phyloP scores from a whole-genome alignment of 2,113 vertebrate genomes.

The Murina feae region DNA sequence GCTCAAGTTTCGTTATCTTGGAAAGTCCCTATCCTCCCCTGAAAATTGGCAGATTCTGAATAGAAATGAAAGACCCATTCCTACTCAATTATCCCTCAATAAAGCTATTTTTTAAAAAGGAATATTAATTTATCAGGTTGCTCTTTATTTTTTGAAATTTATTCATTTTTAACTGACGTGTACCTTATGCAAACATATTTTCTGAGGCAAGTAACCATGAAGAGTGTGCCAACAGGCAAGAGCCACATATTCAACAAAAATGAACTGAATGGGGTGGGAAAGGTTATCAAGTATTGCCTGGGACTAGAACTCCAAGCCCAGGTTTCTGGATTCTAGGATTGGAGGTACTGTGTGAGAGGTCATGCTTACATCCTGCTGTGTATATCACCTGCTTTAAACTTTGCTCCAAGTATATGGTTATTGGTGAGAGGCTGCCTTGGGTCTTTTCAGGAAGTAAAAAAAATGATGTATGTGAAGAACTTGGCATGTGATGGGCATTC shows the following conservation, averaged over 20 bases:
- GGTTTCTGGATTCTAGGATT: not conserved
- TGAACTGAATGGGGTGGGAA: rapidly evolving
- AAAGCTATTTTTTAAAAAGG: not conserved
- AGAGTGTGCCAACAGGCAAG: too few species aligned
- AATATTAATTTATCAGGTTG: not conserved
- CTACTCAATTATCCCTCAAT: not conserved
- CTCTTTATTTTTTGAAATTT: not conserved
- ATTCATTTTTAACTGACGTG: not conserved
- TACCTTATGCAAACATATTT: not conserved
- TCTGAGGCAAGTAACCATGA: not conserved
- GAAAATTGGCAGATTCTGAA: not conserved
- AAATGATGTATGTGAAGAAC: not conserved
- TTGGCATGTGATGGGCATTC: not conserved
- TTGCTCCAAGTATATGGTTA: not conserved
- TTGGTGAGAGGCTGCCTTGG: not conserved
- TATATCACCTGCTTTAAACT: not conserved
- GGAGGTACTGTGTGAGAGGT: not conserved
- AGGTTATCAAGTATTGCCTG: too few species aligned
- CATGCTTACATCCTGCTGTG: not conserved
- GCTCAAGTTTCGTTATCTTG: not conserved
- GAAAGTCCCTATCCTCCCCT: not conserved
- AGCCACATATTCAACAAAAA: not conserved
- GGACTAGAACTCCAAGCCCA: too few species aligned
- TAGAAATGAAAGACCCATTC: not conserved
- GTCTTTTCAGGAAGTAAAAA: not conserved